phyloP scores from a whole-genome alignment of 1,140 invertebrate genomes.

The Anagrus nilaparvatae region DNA sequence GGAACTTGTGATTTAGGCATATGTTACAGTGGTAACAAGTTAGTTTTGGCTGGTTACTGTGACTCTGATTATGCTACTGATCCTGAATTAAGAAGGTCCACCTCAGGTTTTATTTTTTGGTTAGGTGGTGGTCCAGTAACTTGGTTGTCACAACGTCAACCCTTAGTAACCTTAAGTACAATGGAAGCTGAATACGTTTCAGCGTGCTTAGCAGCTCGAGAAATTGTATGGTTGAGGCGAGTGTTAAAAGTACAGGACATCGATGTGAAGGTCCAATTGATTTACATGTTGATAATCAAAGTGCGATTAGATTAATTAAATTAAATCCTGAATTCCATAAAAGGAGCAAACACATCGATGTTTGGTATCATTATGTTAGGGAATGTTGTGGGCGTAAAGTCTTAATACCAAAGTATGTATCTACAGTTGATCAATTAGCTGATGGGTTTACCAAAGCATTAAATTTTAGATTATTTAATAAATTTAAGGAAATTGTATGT shows the following conservation, averaged over 20 bases:
- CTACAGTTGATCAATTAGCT: neutral
- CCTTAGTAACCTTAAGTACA: no score
- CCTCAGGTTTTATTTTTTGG: slow-evolving; percentile 27
- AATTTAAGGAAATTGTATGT: no score
- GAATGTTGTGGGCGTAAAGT: neutral
- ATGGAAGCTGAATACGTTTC: slow-evolving; percentile 1
- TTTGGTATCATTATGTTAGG: slow-evolving; percentile 2
- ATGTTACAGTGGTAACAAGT: slow-evolving; percentile 16
- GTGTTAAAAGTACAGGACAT: no score
- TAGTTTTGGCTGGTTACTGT: no score
- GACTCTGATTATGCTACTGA: slow-evolving; percentile 37
- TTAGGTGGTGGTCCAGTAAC: slow-evolving; percentile 24
- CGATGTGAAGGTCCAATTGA: no score
- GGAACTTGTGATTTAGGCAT: neutral
- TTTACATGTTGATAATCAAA: no score
- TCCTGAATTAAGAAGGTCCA: slow-evolving; percentile 26
- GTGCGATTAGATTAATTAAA: no score
- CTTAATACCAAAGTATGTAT: neutral
- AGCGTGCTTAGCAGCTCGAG: no score
- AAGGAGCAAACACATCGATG: neutral
- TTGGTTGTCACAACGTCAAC: slow-evolving; percentile 20
- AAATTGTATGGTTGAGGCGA: no score
- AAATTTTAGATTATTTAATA: no score
- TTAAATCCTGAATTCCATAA: no score
- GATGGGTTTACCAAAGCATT: slow-evolving; percentile 2